Conservation (phyloP, 2,797 vertebrate species). For the Hoplostethus mediterraneus region DNA sequence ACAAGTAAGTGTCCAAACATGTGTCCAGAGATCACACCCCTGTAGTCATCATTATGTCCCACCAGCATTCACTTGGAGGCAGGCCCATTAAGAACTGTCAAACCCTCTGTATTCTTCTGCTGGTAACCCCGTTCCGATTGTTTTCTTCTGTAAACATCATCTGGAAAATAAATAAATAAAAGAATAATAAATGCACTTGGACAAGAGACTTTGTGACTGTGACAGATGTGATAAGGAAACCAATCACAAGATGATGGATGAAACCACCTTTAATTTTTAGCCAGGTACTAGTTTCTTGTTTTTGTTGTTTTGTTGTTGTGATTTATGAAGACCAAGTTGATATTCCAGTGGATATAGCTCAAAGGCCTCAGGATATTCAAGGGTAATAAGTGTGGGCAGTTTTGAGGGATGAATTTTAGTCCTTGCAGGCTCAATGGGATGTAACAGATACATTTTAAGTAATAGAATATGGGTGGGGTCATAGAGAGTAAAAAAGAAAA, state of each 20-base stretch:
- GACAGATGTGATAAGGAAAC: too few relatives aligned
- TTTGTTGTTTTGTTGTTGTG: too few relatives aligned
- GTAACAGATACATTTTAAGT: too few relatives aligned
- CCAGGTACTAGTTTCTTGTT: too few relatives aligned
- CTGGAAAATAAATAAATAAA: conserved; percentile 75
- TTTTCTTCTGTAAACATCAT: conserved; percentile 98
- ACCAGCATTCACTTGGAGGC: conserved; percentile 74
- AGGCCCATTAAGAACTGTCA: conserved; percentile 63
- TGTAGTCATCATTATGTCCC: conserved; percentile 28
- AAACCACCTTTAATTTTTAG: too few relatives aligned
- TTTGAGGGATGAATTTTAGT: neutral
- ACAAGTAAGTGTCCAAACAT: conserved; percentile 39
- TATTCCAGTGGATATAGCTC: neutral
- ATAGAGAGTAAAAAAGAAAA: neutral
- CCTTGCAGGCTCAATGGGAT: neutral
- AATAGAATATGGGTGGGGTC: neutral
- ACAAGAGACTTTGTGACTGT: too few relatives aligned
- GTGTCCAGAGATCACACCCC: conserved; percentile 23
- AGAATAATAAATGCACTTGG: neutral
- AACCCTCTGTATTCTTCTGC: conserved; percentile 79
- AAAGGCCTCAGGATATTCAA: neutral
- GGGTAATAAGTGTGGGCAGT: neutral
- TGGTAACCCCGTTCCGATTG: conserved; percentile 90
- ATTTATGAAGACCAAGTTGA: neutral
- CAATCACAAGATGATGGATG: too few relatives aligned